Evolutionary conservation across 1,140 invertebrate genomes (phyloP).

Genomic region (Luehdorfia chinensis): DNA sequence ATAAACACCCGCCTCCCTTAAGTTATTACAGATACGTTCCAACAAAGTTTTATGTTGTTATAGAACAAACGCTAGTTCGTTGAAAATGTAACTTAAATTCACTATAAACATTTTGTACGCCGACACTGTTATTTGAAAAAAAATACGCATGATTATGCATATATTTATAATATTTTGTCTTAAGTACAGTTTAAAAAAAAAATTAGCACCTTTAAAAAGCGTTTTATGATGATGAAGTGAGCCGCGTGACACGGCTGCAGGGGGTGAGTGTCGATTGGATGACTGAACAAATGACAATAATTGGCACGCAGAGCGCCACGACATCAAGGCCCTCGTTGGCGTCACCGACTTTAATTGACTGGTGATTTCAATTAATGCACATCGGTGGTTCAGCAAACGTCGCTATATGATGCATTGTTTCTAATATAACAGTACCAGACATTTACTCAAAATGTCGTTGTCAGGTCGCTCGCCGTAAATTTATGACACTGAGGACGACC

Average conservation of each 20-base stretch:
- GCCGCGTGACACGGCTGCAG: constrained; percentile 22
- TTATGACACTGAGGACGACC: constrained; percentile 70
- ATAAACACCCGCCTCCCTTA: constrained; percentile 56
- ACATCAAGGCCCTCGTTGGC: constrained; percentile 34
- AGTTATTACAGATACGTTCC: constrained; percentile 56
- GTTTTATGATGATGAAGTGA: no score
- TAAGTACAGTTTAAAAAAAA: no score
- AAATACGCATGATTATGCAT: no score
- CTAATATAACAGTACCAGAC: constrained; percentile 52
- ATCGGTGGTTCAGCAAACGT: constrained; percentile 54
- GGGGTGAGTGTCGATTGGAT: constrained; percentile 29
- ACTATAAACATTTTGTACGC: no score
- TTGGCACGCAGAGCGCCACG: constrained; percentile 51
- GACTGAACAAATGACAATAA: constrained; percentile 62
- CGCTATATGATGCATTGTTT: constrained; percentile 41
- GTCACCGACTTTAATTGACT: constrained; percentile 59
- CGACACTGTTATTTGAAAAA: no score
- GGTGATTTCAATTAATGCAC: constrained; percentile 67
- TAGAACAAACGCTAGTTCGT: constrained; percentile 25
- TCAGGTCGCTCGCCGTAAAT: constrained; percentile 62
- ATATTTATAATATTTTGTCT: no score
- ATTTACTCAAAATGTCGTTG: constrained; percentile 73
- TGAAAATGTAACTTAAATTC: no score
- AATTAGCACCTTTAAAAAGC: no score
- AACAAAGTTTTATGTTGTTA: constrained; percentile 49